phyloP scores from a whole-genome alignment of 2,797 vertebrate genomes.

The Pangasius sanitwongsei region DNA sequence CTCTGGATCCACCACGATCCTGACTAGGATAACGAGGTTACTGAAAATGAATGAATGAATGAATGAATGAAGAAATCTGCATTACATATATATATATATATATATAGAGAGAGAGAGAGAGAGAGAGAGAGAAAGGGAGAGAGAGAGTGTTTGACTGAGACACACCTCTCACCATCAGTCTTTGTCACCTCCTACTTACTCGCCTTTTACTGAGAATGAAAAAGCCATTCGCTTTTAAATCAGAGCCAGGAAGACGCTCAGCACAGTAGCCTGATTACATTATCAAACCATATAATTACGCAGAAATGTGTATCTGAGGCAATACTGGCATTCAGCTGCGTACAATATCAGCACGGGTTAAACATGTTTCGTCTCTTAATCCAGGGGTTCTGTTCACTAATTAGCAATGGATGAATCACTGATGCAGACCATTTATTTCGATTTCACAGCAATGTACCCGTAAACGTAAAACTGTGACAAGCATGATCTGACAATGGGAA shows the following conservation, averaged over 20 bases:
- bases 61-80: neutral
- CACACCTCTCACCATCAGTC: conserved; percentile 67
- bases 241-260: conserved; percentile 56
- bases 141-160: conserved; percentile 46
- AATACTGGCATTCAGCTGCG: neutral
- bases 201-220: conserved; percentile 68
- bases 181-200: conserved; percentile 62
- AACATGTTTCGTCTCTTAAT: conserved; percentile 4
- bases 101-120: too few species aligned
- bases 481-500: neutral
- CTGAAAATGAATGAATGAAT: neutral
- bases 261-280: conserved; percentile 48
- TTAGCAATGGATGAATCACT: neutral
- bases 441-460: neutral
- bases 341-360: neutral
- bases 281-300: conserved; percentile 57
- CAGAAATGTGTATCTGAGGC: conserved; percentile 44
- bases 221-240: conserved; percentile 64
- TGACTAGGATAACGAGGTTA: neutral
- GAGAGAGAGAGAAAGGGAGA: too few species aligned
- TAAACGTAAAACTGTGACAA: neutral
- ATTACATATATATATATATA: too few species aligned
- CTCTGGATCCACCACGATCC: neutral
- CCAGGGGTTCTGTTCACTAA: neutral
- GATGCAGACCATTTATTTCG: neutral